phyloP scores from a whole-genome alignment of 2,888 invertebrate species.

The Pyrgus malvae region DNA sequence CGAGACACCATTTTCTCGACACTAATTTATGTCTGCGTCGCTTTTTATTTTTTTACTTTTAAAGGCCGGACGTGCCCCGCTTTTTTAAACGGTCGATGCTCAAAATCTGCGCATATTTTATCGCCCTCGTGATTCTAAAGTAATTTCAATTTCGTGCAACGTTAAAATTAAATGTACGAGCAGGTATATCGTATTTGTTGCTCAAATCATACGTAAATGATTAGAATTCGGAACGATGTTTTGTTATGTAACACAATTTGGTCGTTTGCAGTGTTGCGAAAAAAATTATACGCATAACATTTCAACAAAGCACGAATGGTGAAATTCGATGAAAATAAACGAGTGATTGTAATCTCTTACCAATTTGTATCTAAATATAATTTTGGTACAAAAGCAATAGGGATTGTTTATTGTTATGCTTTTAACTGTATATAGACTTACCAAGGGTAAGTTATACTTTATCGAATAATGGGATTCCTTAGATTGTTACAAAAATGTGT shows the following conservation, averaged over 20 bases:
- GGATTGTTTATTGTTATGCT: no score
- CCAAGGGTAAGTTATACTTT: no score
- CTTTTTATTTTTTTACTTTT: slow-evolving; percentile 43
- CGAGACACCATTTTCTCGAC: slow-evolving; percentile 52
- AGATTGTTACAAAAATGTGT: no score
- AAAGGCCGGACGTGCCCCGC: slow-evolving; percentile 37
- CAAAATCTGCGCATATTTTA: slow-evolving; percentile 32
- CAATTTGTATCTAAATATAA: no score
- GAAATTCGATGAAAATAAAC: not conserved
- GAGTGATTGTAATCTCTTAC: no score
- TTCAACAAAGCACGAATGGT: not conserved
- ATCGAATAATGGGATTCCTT: no score
- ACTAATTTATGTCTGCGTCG: slow-evolving; percentile 58
- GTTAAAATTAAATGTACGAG: not conserved
- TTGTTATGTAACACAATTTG: not conserved
- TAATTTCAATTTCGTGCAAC: not conserved
- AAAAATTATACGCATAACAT: not conserved
- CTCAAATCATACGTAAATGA: not conserved
- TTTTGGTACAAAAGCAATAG: no score
- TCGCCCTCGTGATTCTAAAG: not conserved
- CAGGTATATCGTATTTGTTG: no score
- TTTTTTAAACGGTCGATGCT: slow-evolving; percentile 42
- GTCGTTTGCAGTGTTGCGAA: not conserved
- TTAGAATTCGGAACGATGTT: slow-evolving; percentile 9
- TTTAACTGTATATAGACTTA: no score